These are phyloP conservation scores for Gambusia holbrooki DNA, from an alignment of 2,113 vertebrate species.

Conservation along the genomic window DNA sequence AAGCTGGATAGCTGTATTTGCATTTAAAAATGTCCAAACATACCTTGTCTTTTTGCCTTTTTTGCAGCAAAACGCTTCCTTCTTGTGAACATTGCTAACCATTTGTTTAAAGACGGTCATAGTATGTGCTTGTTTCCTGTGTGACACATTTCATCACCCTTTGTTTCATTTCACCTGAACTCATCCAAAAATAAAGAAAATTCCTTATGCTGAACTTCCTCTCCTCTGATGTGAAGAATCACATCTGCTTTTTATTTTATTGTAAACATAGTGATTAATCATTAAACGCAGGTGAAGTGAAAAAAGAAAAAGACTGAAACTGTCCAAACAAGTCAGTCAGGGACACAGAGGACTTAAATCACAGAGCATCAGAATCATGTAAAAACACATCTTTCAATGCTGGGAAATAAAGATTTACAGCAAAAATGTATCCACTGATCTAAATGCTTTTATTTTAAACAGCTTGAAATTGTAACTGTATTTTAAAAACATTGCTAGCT, in stretches of 20 bases:
- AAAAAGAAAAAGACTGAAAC: too few species aligned
- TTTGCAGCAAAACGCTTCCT: neutral
- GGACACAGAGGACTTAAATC: too few species aligned
- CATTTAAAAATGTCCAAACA: neutral
- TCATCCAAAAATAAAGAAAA: neutral
- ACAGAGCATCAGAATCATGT: too few species aligned
- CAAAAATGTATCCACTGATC: too few species aligned
- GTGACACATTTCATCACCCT: neutral
- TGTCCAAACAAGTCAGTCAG: too few species aligned
- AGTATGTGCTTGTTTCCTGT: neutral
- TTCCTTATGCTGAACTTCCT: neutral
- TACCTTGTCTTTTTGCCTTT: slow-evolving; percentile 13
- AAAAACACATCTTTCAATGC: too few species aligned
- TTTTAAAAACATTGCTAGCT: too few species aligned
- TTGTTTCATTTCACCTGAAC: slow-evolving; percentile 24
- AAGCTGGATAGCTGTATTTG: neutral
- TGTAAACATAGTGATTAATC: neutral
- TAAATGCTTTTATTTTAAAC: too few species aligned
- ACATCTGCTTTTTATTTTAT: neutral
- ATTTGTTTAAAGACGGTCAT: neutral
- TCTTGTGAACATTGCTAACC: neutral
- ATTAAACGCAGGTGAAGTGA: neutral
- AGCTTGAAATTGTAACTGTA: too few species aligned
- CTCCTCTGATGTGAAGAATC: neutral
- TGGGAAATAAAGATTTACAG: too few species aligned